A percentile compares a stretch with the other conserved stretches of the same genome.
Conservation (phyloP, 2,888 invertebrate genomes). For the Chalcosyrphus nemorum region DNA sequence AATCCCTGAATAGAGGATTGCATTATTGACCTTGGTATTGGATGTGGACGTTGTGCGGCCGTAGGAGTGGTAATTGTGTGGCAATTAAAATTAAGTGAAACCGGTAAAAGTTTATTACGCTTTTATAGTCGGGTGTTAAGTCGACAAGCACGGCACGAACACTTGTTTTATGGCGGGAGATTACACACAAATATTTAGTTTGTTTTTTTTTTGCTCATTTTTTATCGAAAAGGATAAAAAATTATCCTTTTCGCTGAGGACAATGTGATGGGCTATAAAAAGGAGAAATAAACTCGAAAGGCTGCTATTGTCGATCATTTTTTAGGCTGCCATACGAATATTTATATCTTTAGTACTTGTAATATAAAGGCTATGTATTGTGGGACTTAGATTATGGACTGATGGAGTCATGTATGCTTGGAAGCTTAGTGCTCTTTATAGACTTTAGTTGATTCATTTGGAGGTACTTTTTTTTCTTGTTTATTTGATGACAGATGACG, state of each 20-base stretch:
- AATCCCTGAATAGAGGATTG: neutral
- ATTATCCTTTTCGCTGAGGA: neutral
- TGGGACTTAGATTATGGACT: too few species aligned
- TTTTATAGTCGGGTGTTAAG: slow-evolving; percentile 10
- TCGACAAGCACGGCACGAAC: slow-evolving; percentile 8
- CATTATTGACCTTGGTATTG: slow-evolving; percentile 18
- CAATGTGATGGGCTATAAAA: neutral
- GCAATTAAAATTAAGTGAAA: slow-evolving; percentile 56
- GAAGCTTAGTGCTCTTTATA: too few species aligned
- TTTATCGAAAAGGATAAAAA: neutral
- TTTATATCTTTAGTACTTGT: too few species aligned
- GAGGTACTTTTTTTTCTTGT: too few species aligned
- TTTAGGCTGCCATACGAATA: too few species aligned
- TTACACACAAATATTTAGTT: neutral
- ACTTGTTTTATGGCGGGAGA: slow-evolving; percentile 13
- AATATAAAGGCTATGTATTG: too few species aligned
- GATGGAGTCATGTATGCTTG: too few species aligned
- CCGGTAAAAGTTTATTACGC: slow-evolving; percentile 35
- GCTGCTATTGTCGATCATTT: neutral
- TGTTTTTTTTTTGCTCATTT: neutral
- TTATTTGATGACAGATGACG: too few species aligned
- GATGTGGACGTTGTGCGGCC: neutral
- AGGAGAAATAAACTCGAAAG: neutral
- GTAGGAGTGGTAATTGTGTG: slow-evolving; percentile 35
- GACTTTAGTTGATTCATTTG: too few species aligned